These are phyloP conservation scores for Augochlora pura DNA, from an alignment of 1,140 invertebrate species.

Conservation along the genomic window DNA sequence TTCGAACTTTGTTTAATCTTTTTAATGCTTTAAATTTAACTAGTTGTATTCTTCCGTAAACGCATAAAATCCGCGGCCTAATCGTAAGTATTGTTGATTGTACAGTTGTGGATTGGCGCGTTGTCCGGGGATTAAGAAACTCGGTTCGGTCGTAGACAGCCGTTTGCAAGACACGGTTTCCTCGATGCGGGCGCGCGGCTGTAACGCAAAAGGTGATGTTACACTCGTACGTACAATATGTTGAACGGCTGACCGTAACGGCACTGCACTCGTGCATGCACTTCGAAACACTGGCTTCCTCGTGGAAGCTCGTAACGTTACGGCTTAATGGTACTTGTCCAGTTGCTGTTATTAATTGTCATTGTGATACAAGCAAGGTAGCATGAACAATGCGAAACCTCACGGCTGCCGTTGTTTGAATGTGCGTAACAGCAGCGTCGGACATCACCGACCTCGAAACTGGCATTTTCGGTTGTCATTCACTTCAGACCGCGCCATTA, in stretches of 20 bases:
- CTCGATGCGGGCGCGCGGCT: not conserved
- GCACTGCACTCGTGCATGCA: constrained; percentile 1
- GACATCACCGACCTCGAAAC: constrained; percentile 13
- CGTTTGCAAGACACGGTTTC: not conserved
- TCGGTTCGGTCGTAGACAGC: too few relatives aligned
- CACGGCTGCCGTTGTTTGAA: not conserved
- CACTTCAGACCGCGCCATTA: constrained; percentile 22
- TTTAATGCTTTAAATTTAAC: too few relatives aligned
- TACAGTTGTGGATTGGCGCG: too few relatives aligned
- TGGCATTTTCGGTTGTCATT: not conserved
- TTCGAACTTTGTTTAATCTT: too few relatives aligned
- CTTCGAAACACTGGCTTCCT: constrained; percentile 4
- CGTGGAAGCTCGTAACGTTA: constrained; percentile 27
- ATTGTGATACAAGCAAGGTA: constrained; percentile 57
- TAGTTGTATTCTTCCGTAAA: too few relatives aligned
- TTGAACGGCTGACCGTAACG: constrained; percentile 27
- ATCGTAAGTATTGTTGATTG: too few relatives aligned
- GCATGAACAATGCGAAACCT: constrained; percentile 13
- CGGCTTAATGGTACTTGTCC: constrained; percentile 59
- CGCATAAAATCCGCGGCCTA: too few relatives aligned
- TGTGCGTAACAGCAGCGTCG: constrained; percentile 4
- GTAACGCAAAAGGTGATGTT: constrained; percentile 10
- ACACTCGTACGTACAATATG: not conserved
- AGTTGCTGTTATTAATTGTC: constrained; percentile 64
- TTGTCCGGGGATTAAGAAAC: too few relatives aligned